These are phyloP conservation scores for Platysteira castanea DNA, from an alignment of 2,113 vertebrate genomes.

Conservation along the genomic window DNA sequence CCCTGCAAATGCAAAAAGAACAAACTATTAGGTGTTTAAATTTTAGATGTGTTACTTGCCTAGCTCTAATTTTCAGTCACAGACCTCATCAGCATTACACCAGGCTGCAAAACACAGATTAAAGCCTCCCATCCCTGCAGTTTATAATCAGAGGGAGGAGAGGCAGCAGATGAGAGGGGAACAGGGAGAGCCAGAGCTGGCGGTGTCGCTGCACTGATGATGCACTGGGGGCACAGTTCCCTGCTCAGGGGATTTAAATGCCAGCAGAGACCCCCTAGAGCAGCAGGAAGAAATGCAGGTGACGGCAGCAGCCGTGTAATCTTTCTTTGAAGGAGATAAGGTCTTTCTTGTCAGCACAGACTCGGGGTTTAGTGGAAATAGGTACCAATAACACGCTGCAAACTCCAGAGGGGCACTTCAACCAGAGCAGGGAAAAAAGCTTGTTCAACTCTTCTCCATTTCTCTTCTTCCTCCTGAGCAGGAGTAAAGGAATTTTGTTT, in stretches of 20 bases:
- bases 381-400: not conserved
- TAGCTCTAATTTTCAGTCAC: not conserved
- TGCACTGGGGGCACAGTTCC: not conserved
- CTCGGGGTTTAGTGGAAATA: not conserved
- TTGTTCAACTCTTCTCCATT: not conserved
- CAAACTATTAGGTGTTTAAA: not conserved
- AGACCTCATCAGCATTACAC: not conserved
- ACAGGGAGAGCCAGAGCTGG: not conserved
- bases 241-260: not conserved
- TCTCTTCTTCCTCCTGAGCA: not conserved
- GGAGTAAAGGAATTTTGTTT: not conserved
- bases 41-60: not conserved
- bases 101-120: not conserved
- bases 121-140: not conserved
- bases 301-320: not conserved
- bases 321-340: not conserved
- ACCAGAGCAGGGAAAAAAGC: not conserved
- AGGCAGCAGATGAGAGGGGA: not conserved
- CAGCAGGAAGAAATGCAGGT: not conserved
- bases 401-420: not conserved
- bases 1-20: not conserved
- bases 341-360: not conserved
- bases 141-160: not conserved
- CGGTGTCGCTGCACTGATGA: accelerated
- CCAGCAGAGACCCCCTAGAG: not conserved